A percentile compares a stretch with the other conserved stretches of the same genome.
Evolutionary conservation across 2,888 invertebrate species (phyloP).

Genomic region (Cetonia aurata): DNA sequence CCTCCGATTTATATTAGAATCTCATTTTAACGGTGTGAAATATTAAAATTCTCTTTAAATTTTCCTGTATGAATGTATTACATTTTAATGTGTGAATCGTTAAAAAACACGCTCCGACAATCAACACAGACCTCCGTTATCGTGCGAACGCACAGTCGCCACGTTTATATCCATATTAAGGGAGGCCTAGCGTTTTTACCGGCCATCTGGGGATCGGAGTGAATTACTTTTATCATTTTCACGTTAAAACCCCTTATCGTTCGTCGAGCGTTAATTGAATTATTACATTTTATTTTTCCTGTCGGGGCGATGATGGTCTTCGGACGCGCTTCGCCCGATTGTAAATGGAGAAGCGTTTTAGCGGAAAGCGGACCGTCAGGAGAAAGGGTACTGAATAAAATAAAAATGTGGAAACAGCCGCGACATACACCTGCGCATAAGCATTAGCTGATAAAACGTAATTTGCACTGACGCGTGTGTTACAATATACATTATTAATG

Average conservation of each 20-base stretch:
- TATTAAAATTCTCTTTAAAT: too few species aligned
- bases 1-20: too few species aligned
- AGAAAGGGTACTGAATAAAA: not conserved
- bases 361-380: not conserved
- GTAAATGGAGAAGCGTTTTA: slow-evolving; percentile 1
- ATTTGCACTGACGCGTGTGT: slow-evolving; percentile 39
- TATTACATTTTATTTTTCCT: slow-evolving; percentile 20
- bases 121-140: not conserved
- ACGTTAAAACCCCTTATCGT: slow-evolving; percentile 18
- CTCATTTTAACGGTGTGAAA: too few species aligned
- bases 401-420: too few species aligned
- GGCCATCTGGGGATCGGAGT: slow-evolving; percentile 11
- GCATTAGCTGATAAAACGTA: slow-evolving; percentile 46
- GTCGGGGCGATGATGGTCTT: not conserved
- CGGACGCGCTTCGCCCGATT: slow-evolving; percentile 1
- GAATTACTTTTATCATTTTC: slow-evolving; percentile 11
- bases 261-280: slow-evolving; percentile 12
- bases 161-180: not conserved
- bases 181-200: not conserved
- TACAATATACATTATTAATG: slow-evolving; percentile 44
- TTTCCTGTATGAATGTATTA: not conserved
- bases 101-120: slow-evolving; percentile 12
- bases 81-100: slow-evolving; percentile 5
- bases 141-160: not conserved
- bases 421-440: slow-evolving; percentile 42